Percentiles rank a stretch among this genome's conserved stretches.
Conservation (phyloP, 2,888 invertebrate species). For the Strigamia crassipes region DNA sequence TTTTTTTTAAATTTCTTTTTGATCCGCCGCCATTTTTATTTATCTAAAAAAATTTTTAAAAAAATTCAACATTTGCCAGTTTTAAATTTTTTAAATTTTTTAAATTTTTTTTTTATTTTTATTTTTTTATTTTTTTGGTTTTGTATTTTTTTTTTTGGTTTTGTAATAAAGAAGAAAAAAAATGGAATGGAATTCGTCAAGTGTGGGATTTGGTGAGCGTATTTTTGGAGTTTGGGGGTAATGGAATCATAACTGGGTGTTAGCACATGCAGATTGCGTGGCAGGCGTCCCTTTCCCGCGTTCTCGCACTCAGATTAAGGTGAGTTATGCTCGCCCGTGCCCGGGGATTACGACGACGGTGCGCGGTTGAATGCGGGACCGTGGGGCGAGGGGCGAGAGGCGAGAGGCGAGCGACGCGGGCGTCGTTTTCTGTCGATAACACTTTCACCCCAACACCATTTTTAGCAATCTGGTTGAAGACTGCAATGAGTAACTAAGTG, state of each 20-base stretch:
- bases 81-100: too few species aligned
- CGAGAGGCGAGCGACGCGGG: not conserved
- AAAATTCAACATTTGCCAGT: too few species aligned
- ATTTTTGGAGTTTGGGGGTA: not conserved
- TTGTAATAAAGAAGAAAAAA: not conserved
- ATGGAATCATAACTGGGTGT: slow-evolving; percentile 47
- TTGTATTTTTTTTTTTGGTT: not conserved
- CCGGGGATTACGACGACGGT: slow-evolving; percentile 34
- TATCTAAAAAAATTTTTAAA: too few species aligned
- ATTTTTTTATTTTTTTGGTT: not conserved
- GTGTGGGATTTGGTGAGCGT: not conserved
- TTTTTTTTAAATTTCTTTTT: too few species aligned
- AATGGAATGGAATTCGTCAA: not conserved
- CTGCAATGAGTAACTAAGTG: not conserved
- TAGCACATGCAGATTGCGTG: slow-evolving; percentile 45
- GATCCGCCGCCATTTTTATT: too few species aligned
- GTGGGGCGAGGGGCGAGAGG: not conserved
- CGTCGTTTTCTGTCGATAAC: not conserved
- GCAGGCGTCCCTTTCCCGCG: not conserved
- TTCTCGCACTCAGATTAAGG: slow-evolving; percentile 42
- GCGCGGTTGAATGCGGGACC: not conserved
- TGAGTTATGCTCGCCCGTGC: slow-evolving; percentile 45
- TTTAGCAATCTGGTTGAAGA: slow-evolving; percentile 42
- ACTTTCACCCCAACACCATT: slow-evolving; percentile 28
- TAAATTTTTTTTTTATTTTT: not conserved